phyloP scores from a whole-genome alignment of 2,888 invertebrate genomes.

The Epinotia ramella region DNA sequence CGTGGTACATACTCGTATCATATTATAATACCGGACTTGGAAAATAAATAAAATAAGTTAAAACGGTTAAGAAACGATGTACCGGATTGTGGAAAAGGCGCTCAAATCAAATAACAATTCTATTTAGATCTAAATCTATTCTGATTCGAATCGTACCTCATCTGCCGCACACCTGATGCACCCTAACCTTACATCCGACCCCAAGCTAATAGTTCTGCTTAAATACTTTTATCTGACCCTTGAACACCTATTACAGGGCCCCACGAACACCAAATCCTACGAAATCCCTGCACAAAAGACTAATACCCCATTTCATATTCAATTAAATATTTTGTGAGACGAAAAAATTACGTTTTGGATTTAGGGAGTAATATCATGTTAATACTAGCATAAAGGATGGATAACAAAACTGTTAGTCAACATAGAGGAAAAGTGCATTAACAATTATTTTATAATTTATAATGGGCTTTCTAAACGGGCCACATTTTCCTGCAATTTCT shows the following conservation, averaged over 20 bases:
- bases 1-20: too few species aligned
- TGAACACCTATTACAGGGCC: slow-evolving; percentile 72
- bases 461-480: too few species aligned
- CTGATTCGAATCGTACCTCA: slow-evolving; percentile 56
- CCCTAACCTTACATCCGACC: slow-evolving; percentile 53
- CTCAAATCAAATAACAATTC: slow-evolving; percentile 36
- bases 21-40: too few species aligned
- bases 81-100: background rate
- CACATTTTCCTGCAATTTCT: too few species aligned
- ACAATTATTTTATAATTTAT: too few species aligned
- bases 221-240: slow-evolving; percentile 79
- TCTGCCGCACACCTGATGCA: slow-evolving; percentile 52
- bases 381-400: slow-evolving; percentile 52
- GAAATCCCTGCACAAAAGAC: slow-evolving; percentile 82
- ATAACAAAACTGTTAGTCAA: slow-evolving; percentile 23
- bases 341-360: slow-evolving; percentile 85
- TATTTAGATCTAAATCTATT: slow-evolving; percentile 40
- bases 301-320: slow-evolving; percentile 88
- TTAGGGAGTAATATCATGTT: slow-evolving; percentile 62
- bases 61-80: background rate
- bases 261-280: slow-evolving; percentile 67
- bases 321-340: slow-evolving; percentile 87
- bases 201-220: slow-evolving; percentile 68
- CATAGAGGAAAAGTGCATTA: background rate
- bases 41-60: background rate